These are phyloP conservation scores for Alosa sapidissima DNA, from an alignment of 2,797 vertebrate species.

Conservation along the genomic window DNA sequence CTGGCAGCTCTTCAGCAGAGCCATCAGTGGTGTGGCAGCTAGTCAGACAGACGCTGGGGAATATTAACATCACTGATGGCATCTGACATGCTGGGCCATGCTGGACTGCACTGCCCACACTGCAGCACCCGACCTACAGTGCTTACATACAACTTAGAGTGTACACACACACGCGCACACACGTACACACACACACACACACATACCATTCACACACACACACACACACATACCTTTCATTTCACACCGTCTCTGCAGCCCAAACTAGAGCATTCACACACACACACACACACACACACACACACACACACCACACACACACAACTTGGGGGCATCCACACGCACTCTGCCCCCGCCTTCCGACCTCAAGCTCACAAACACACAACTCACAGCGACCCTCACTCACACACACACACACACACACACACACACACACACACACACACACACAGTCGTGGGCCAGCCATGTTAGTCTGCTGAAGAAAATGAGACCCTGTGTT, in stretches of 20 bases:
- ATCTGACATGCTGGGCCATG: background rate
- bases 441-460: background rate
- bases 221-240: no score
- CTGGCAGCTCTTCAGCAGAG: slow-evolving; percentile 4
- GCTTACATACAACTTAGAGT: background rate
- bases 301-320: no score
- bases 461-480: background rate
- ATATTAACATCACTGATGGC: background rate
- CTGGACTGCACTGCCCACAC: background rate
- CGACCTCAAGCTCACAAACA: background rate
- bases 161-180: no score
- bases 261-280: background rate
- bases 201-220: no score
- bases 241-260: background rate
- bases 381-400: background rate
- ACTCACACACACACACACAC: background rate
- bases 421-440: slow-evolving; percentile 5
- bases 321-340: background rate
- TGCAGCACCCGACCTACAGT: background rate
- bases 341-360: background rate
- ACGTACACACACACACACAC: no score
- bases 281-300: no score
- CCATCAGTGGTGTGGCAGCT: background rate
- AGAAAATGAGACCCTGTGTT: background rate
- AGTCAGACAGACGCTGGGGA: background rate